phyloP scores from a whole-genome alignment of 2,797 vertebrate genomes.

The Trachurus trachurus region DNA sequence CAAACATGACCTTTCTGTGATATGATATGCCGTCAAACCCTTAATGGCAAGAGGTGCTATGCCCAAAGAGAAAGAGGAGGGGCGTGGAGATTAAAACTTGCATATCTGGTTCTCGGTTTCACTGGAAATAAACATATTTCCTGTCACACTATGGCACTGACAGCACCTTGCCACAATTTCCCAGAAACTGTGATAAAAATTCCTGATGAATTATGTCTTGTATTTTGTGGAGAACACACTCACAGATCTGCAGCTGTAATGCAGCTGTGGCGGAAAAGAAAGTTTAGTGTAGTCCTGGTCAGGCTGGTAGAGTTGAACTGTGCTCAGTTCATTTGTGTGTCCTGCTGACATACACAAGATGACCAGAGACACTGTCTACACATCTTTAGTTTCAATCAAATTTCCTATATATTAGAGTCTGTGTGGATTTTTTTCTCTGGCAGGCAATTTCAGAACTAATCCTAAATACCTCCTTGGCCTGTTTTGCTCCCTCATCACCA shows the following conservation, averaged over 20 bases:
- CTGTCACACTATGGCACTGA: constrained; percentile 8
- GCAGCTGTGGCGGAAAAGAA: constrained; percentile 45
- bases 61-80: not conserved
- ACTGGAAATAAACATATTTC: constrained; percentile 4
- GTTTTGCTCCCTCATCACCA: constrained; percentile 38
- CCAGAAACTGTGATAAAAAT: not conserved
- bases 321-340: not conserved
- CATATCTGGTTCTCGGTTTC: constrained; percentile 33
- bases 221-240: constrained; percentile 22
- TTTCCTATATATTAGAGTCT: constrained; percentile 25
- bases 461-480: constrained; percentile 15
- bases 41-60: not conserved
- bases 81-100: constrained; percentile 19
- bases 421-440: constrained; percentile 22
- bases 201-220: constrained; percentile 3
- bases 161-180: not conserved
- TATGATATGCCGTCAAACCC: constrained; percentile 24
- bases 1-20: constrained; percentile 17
- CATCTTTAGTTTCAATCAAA: constrained; percentile 38
- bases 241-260: constrained; percentile 44
- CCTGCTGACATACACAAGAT: constrained; percentile 28
- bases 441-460: constrained; percentile 27
- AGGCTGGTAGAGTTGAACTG: not conserved
- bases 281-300: constrained; percentile 4
- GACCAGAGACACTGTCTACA: not conserved